These are phyloP conservation scores for Clarias magur DNA, from an alignment of 2,113 vertebrate species.

Conservation along the genomic window DNA sequence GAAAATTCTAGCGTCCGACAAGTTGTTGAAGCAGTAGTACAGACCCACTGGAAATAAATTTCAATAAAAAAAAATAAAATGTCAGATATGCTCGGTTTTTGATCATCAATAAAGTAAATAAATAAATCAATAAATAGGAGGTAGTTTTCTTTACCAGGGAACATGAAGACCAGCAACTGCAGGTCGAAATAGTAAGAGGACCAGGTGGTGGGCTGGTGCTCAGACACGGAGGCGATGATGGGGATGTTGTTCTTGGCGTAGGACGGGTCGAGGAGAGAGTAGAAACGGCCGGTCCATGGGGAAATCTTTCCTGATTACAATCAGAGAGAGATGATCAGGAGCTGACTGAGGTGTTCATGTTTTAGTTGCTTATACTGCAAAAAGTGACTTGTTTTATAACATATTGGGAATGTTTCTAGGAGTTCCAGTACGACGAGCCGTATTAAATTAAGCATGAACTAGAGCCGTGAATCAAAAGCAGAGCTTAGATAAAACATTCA, in stretches of 20 bases:
- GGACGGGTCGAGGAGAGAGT: constrained; percentile 95
- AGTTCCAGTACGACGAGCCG: too few relatives aligned
- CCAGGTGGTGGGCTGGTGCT: constrained; percentile 98
- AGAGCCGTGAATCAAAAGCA: too few relatives aligned
- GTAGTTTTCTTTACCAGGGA: constrained; percentile 77
- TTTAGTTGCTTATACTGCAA: not conserved
- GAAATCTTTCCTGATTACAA: constrained; percentile 89
- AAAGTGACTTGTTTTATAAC: not conserved
- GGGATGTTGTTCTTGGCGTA: constrained; percentile 99
- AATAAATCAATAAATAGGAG: not conserved
- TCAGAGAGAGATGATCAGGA: not conserved
- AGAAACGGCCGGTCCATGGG: constrained; percentile 97
- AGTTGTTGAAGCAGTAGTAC: constrained; percentile 98
- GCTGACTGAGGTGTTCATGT: not conserved
- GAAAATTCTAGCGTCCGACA: constrained; percentile 95
- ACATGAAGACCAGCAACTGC: constrained; percentile 99
- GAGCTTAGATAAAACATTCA: too few relatives aligned
- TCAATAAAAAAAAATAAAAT: not conserved
- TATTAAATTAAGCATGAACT: too few relatives aligned
- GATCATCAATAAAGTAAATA: not conserved
- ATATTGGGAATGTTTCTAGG: too few relatives aligned
- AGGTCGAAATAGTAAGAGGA: constrained; percentile 98
- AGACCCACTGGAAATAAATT: constrained; percentile 82
- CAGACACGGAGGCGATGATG: constrained; percentile 96
- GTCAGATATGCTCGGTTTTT: not conserved